Conservation (phyloP, 2,797 vertebrate genomes). For the Hapalemur alaotrensis region DNA sequence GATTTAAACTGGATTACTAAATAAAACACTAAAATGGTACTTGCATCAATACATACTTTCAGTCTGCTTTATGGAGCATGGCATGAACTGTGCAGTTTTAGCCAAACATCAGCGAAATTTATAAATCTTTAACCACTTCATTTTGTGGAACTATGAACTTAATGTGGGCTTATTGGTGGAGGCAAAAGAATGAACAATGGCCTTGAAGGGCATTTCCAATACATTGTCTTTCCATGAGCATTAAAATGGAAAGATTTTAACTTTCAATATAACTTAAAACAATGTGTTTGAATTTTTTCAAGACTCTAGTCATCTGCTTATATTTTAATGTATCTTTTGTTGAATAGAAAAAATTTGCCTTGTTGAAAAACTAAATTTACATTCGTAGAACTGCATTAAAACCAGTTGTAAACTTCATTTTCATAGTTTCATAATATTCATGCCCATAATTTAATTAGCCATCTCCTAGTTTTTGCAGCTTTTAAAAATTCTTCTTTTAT, state of each 20-base stretch:
- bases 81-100: not conserved
- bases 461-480: not conserved
- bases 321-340: constrained; percentile 16
- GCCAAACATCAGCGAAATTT: not conserved
- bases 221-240: not conserved
- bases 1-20: not conserved
- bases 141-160: constrained; percentile 1
- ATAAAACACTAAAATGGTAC: not conserved
- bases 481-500: not conserved
- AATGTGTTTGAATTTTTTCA: not conserved
- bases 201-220: not conserved
- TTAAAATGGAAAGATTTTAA: not conserved
- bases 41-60: not conserved
- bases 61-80: not conserved
- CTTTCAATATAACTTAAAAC: not conserved
- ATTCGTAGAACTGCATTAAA: not conserved
- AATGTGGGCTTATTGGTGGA: not conserved
- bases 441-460: not conserved
- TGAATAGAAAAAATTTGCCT: not conserved
- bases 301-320: not conserved
- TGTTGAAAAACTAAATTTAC: not conserved
- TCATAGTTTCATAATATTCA: not conserved
- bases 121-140: not conserved
- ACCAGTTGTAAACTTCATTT: not conserved
- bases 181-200: not conserved